These are phyloP conservation scores for Theristicus caerulescens DNA, from an alignment of 2,113 vertebrate species.

Conservation along the genomic window DNA sequence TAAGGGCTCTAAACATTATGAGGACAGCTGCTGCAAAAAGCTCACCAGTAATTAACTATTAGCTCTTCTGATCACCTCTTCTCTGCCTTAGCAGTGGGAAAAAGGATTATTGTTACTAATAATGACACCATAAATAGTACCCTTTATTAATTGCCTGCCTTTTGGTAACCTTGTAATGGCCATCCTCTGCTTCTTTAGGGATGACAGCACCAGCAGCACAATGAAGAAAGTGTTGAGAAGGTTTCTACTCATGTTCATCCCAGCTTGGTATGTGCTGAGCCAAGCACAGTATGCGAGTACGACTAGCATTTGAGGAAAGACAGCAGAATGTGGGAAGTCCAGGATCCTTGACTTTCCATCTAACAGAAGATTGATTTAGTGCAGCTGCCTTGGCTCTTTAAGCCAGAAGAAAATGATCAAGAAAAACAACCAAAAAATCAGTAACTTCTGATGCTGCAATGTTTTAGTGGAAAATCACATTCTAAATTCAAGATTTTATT, in stretches of 20 bases:
- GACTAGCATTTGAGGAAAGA: neutral
- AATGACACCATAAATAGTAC: neutral
- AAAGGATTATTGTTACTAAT: neutral
- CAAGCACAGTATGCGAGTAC: accelerated
- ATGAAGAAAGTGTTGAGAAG: neutral
- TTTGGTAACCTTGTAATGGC: neutral
- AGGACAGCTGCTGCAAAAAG: neutral
- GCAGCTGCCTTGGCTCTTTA: neutral
- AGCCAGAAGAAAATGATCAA: neutral
- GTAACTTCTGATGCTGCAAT: neutral
- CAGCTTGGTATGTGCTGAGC: neutral
- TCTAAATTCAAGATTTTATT: neutral
- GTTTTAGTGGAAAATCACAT: neutral
- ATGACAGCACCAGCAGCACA: neutral
- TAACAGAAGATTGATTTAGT: neutral
- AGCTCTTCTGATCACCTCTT: neutral
- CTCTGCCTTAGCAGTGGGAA: neutral
- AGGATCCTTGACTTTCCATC: neutral
- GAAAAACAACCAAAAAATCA: neutral
- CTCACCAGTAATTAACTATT: neutral
- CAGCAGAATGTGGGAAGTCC: neutral
- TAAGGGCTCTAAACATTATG: neutral
- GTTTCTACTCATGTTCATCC: neutral
- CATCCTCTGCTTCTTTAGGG: neutral
- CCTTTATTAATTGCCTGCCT: neutral